phyloP scores from a whole-genome alignment of 2,888 invertebrate species.

The Cephonodes hylas region DNA sequence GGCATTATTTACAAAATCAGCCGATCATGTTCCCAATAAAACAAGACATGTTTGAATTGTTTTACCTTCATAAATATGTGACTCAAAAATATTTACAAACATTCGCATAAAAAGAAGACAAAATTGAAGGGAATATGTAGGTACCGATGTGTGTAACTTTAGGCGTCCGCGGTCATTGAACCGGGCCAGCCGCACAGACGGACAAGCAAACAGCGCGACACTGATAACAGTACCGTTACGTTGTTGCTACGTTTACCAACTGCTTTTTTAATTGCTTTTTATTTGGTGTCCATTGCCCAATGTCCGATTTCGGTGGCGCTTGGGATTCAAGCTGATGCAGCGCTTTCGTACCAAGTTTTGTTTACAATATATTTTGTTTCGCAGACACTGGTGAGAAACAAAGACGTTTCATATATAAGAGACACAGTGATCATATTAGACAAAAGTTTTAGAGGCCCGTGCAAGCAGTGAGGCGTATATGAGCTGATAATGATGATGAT shows the following conservation, averaged over 20 bases:
- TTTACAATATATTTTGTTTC: no score
- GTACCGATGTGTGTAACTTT: background rate
- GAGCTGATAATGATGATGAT: no score
- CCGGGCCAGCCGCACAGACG: background rate
- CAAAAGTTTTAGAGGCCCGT: no score
- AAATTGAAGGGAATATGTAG: background rate
- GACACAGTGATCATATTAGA: no score
- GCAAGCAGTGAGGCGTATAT: no score
- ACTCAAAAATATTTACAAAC: background rate
- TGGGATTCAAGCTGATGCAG: conserved; percentile 3
- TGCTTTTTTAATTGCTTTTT: conserved; percentile 11
- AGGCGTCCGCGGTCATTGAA: conserved; percentile 2
- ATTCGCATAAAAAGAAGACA: background rate
- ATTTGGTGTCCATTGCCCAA: conserved; percentile 5
- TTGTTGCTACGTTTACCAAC: background rate
- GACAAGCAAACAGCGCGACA: conserved; percentile 4
- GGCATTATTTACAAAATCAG: no score
- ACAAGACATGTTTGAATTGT: no score
- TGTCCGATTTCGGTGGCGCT: background rate
- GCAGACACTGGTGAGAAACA: no score
- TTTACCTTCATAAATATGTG: no score
- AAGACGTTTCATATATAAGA: no score
- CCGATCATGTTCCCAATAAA: no score
- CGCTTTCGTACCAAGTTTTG: no score
- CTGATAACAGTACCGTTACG: conserved; percentile 10